Conservation (phyloP, 2,888 invertebrate species). For the Chymomyza amoena region DNA sequence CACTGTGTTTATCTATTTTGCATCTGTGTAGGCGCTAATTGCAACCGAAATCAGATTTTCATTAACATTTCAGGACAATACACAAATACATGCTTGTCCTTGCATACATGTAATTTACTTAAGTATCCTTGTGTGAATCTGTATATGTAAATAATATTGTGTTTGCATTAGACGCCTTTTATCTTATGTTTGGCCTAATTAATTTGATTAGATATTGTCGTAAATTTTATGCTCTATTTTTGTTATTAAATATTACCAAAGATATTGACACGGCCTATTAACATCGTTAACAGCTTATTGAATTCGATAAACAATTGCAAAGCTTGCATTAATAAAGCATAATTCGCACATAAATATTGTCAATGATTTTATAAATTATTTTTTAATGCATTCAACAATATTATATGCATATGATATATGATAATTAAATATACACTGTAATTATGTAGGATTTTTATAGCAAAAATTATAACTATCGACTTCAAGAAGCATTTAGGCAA, state of each 20-base stretch:
- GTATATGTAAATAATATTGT: background rate
- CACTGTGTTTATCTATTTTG: background rate
- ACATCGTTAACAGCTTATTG: background rate
- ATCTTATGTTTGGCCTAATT: background rate
- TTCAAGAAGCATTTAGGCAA: too few relatives aligned
- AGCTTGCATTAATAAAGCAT: background rate
- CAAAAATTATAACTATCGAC: too few relatives aligned
- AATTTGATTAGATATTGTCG: background rate
- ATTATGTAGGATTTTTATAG: too few relatives aligned
- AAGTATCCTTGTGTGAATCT: background rate
- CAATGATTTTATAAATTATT: slow-evolving; percentile 7
- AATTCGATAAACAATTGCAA: background rate
- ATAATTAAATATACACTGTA: too few relatives aligned
- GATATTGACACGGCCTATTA: background rate
- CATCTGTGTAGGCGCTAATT: slow-evolving; percentile 38
- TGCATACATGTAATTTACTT: slow-evolving; percentile 10
- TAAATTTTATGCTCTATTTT: background rate
- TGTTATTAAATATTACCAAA: background rate
- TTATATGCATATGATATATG: background rate
- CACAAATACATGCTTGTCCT: background rate
- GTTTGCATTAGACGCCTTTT: background rate
- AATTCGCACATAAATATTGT: slow-evolving; percentile 6
- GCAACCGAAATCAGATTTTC: slow-evolving; percentile 43
- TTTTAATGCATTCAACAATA: background rate
- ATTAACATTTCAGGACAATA: slow-evolving; percentile 25